phyloP scores from a whole-genome alignment of 2,797 vertebrate species.

The Enteromius fasciolatus region DNA sequence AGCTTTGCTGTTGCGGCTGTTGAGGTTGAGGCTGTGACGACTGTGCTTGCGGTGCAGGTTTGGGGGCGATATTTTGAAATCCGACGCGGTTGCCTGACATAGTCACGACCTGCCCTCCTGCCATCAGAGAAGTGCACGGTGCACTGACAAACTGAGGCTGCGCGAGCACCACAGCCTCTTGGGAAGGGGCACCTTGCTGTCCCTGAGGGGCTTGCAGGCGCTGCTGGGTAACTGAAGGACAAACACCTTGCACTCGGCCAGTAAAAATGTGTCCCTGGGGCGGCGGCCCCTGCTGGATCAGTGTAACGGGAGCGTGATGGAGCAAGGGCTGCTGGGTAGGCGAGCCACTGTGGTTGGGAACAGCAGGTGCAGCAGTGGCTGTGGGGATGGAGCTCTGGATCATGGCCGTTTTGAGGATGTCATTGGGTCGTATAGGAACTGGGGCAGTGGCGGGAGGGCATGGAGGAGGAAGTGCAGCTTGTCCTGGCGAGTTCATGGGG shows the following conservation, averaged over 20 bases:
- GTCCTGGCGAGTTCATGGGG: conserved; percentile 79
- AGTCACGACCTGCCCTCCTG: conserved; percentile 84
- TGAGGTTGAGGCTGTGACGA: conserved; percentile 58
- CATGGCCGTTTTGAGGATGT: conserved; percentile 82
- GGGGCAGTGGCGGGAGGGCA: conserved; percentile 75
- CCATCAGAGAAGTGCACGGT: conserved; percentile 85
- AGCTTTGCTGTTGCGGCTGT: conserved; percentile 81
- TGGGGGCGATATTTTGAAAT: conserved; percentile 98
- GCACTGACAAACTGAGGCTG: conserved; percentile 83
- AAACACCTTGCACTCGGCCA: conserved; percentile 90
- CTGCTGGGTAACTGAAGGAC: conserved; percentile 80
- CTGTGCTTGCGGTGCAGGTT: conserved; percentile 88
- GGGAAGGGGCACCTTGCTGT: conserved; percentile 63
- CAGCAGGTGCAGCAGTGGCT: conserved; percentile 74
- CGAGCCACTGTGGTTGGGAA: conserved; percentile 84
- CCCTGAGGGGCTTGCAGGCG: conserved; percentile 70
- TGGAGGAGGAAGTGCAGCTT: conserved; percentile 21
- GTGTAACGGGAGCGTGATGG: conserved; percentile 87
- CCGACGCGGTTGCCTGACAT: conserved; percentile 87
- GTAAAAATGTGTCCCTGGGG: conserved; percentile 92
- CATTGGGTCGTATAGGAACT: conserved; percentile 82
- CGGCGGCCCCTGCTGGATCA: conserved; percentile 90
- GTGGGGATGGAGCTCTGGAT: conserved; percentile 86
- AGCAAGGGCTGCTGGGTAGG: conserved; percentile 78
- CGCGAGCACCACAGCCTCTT: conserved; percentile 84